These are phyloP conservation scores for Sandelia bainsii DNA, from an alignment of 2,797 vertebrate genomes.

Conservation along the genomic window DNA sequence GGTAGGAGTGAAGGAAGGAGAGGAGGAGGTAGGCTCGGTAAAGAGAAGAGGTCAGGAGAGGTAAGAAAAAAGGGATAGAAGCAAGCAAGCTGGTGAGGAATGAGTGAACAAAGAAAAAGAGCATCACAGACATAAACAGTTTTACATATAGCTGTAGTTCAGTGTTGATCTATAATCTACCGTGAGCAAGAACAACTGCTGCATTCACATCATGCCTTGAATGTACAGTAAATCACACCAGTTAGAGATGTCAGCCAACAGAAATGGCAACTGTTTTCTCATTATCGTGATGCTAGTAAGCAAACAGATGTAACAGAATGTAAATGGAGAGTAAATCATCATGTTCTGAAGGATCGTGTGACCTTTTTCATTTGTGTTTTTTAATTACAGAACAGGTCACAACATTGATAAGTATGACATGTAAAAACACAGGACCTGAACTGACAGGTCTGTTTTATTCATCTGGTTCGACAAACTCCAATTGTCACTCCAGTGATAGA, in stretches of 20 bases:
- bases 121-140: constrained; percentile 63
- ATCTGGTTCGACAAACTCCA: no score
- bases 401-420: background rate
- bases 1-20: background rate
- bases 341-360: background rate
- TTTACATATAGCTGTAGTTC: constrained; percentile 1
- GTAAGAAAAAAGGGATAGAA: background rate
- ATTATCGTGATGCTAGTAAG: background rate
- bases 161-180: background rate
- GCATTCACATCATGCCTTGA: constrained; percentile 35
- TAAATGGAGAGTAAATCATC: background rate
- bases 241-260: background rate
- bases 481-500: background rate
- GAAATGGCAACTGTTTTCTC: constrained; percentile 3
- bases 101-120: constrained; percentile 34
- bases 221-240: background rate
- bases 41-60: background rate
- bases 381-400: background rate
- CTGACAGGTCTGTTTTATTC: no score
- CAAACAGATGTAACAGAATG: background rate
- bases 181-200: constrained; percentile 3
- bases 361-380: background rate
- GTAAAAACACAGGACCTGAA: background rate
- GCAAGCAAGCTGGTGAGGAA: constrained; percentile 28
- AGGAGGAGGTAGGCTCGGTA: background rate